Evolutionary conservation across 2,113 vertebrate genomes (phyloP), one percentile per base, ranked within the genome.

Genomic region (Cettia cetti): DNA sequence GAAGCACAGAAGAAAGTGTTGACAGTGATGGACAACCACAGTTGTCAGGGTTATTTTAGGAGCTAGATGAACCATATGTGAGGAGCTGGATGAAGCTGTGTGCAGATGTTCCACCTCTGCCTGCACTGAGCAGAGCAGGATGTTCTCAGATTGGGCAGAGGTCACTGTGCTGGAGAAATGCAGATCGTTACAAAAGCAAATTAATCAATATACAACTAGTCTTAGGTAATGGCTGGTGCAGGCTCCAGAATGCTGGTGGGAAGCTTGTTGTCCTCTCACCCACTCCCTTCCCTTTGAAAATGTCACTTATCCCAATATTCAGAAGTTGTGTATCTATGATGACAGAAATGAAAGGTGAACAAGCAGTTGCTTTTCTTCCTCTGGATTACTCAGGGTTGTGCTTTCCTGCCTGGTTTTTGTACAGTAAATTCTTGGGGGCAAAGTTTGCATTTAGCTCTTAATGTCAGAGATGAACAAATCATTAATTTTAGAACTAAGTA

Each of bases 261-360:
- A 86, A 96, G 92, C 85, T 42, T 13, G 3, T n/a, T 19, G 37
- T 85, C 87, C 77, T 56, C 91, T 89, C 93, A 81, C 92, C 95
- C 92, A 93, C 90, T 96, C 94, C 79, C 2, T 96, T 88, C 88
- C 85, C 89, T 74, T 69, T 88, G 79, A 44, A 97, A 92, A 97
- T 96, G 88, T 92, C 94, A 94, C 60, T 93, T 82, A 56, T 5
- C 90, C 88, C 86, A 23, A 49, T 92, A 83, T 90, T 86, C 85
- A 28, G 31, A 47, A 80, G 72, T 40, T 90, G 63, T 61, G 63
- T 68, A 24, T 87, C 81, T 59, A 0, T 81, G 93, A 71, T 92
- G 93, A 91, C 93, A 96, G 88, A 70, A 92, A 75, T 86, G 80
- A 90, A 83, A 95, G 85, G 90, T 91, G 94, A 95, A 82, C 83